phyloP scores from a whole-genome alignment of 2,113 vertebrate species.

The Picathartes gymnocephalus region DNA sequence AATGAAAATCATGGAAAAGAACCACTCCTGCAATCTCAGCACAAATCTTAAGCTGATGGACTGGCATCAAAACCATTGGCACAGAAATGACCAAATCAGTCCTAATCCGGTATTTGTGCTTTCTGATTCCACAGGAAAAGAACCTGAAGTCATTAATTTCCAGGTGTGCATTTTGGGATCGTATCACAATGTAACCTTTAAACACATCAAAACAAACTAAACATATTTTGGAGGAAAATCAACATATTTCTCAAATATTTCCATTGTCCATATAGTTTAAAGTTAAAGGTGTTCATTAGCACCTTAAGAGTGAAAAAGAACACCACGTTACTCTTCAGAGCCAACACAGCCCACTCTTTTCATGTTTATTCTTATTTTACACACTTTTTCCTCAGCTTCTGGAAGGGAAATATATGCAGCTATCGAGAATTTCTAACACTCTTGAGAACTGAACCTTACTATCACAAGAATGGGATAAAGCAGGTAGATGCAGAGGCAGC shows the following conservation, averaged over 20 bases:
- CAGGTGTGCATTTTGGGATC: background rate
- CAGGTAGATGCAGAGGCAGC: background rate
- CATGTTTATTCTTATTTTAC: background rate
- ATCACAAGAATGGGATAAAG: background rate
- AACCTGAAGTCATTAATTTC: background rate
- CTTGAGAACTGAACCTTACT: background rate
- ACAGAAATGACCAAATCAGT: background rate
- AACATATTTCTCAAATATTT: background rate
- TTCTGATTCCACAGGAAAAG: background rate
- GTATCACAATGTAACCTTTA: background rate
- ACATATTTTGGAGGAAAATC: background rate
- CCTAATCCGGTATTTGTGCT: accelerated
- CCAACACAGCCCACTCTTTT: background rate
- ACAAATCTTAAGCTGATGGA: background rate
- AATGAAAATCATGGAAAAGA: background rate
- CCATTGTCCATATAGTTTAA: background rate
- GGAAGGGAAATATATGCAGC: background rate
- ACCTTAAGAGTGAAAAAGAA: background rate
- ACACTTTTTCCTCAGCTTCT: background rate
- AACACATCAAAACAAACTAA: background rate
- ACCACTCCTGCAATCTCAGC: background rate
- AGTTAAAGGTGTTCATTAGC: background rate
- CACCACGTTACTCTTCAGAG: background rate
- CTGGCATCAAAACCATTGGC: background rate
- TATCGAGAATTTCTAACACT: background rate